Conservation (phyloP, 2,113 vertebrate species). For the Chascanopsetta lugubris region DNA sequence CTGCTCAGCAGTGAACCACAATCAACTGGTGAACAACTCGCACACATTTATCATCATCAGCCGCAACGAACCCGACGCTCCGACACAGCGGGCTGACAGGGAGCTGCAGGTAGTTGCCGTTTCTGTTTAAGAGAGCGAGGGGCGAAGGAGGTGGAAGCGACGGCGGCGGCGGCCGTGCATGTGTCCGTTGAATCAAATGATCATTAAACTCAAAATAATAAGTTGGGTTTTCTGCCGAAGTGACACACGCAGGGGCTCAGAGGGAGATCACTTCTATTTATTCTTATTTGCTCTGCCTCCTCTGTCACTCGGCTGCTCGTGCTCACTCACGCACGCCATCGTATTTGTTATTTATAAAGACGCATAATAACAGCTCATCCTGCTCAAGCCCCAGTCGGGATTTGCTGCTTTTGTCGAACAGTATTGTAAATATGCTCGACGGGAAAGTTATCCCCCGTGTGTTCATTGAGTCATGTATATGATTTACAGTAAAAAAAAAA, state of each 20-base stretch:
- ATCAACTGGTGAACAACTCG: conserved; percentile 75
- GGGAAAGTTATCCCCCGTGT: conserved; percentile 37
- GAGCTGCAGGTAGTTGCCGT: conserved; percentile 54
- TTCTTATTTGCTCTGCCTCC: conserved; percentile 28
- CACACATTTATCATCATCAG: conserved; percentile 75
- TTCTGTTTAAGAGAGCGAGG: conserved; percentile 49
- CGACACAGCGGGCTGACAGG: conserved; percentile 51
- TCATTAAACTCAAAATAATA: conserved; percentile 46
- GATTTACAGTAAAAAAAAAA: conserved; percentile 32
- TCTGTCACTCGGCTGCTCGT: conserved; percentile 43
- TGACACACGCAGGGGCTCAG: conserved; percentile 27
- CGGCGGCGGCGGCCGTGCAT: conserved; percentile 21
- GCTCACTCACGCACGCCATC: conserved; percentile 28
- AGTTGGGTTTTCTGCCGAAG: too few relatives aligned
- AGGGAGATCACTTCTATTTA: conserved; percentile 43
- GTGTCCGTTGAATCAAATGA: conserved; percentile 37
- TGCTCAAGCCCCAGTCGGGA: conserved; percentile 20
- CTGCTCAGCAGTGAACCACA: conserved; percentile 71
- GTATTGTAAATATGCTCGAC: conserved; percentile 48
- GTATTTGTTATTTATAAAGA: conserved; percentile 53
- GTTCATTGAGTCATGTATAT: conserved; percentile 37
- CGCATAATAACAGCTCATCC: conserved; percentile 49
- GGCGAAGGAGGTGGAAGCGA: conserved; percentile 21
- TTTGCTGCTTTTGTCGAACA: conserved; percentile 38
- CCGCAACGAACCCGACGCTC: conserved; percentile 54